Base-by-base conservation (phyloP, 2,113 vertebrate genomes). In the Cyanistes caeruleus region DNA sequence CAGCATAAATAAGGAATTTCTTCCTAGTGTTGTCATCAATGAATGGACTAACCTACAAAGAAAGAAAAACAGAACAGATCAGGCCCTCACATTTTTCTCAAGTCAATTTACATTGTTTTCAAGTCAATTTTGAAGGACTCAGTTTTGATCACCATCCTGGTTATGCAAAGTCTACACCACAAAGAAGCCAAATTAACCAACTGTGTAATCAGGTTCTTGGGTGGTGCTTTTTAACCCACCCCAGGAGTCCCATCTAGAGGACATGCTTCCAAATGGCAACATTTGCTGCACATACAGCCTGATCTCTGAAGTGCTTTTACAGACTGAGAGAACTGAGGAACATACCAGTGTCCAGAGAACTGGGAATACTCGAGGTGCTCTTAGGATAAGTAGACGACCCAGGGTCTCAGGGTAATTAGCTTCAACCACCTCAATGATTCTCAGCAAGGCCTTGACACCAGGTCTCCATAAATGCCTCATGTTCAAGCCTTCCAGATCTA, bases 391-490 rank as follows among this genome's bases (percentile, higher is more conserved):
- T 13, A 99, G 98, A 49, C 98, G 98, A 37, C 99, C 99, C 95
- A 99, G 96, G 7, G 99, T 99, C 97, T 99, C 99, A 0, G 99
- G 99, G 91, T 99, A 99, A 97, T 99, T 99, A 35, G 99, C 99
- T 97, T 99, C 99, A 28, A 99, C 99, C 94, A 99, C 98, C 96
- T 99, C 99, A 20, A 99, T 99, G 98, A 99, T 99, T 35, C 99
- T 98, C 83, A 99, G 98, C 91, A 99, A 97, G 15, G 99, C 99
- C 91, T 99, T 99, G 17, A 99, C 98, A 3, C 99, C 99, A 0
- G 99, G 99, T 70, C 99, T 97, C 99, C 99, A 99, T 74, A 99
- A 96, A 90, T 99, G 99, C 49, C 99, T 98, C 99, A 99, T 99
- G 96, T 99, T 99, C 35, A 99, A 97, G 10, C 99, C 99, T 95